Evolutionary conservation across 92 coral and sea anemone species (phyloP).

Genomic region (Bergia puertoricense): DNA sequence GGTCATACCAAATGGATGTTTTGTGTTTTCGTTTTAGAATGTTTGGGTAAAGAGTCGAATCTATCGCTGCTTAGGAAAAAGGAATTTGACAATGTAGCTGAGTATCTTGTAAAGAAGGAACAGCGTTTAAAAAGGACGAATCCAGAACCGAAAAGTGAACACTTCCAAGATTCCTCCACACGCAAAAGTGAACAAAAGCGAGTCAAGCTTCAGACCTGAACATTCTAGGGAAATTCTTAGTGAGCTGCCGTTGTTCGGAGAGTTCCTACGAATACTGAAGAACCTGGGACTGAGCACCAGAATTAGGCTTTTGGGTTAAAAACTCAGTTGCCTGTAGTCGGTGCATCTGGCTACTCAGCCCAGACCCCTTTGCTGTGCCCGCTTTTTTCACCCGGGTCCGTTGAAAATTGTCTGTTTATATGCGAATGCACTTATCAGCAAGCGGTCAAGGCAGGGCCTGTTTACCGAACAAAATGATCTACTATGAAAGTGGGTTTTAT

Average conservation of each 20-base stretch:
- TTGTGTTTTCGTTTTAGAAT: constrained; percentile 48
- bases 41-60: constrained; percentile 65
- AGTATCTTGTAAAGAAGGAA: constrained; percentile 81
- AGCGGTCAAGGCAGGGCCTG: too few relatives aligned
- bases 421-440: too few relatives aligned
- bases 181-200: not conserved
- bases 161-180: not conserved
- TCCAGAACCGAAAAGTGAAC: not conserved
- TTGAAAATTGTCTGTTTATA: too few relatives aligned
- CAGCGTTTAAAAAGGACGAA: constrained; percentile 55
- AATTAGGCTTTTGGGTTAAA: not conserved
- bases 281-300: not conserved
- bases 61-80: constrained; percentile 76
- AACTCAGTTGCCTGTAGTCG: not conserved
- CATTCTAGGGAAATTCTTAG: not conserved
- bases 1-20: not conserved
- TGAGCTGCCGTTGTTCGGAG: too few relatives aligned
- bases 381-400: not conserved
- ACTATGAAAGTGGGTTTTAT: too few relatives aligned
- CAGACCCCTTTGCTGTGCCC: not conserved
- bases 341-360: not conserved
- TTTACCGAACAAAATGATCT: too few relatives aligned
- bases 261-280: not conserved
- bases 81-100: constrained; percentile 76
- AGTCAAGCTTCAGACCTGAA: not conserved